Base-by-base conservation (phyloP, 2,113 vertebrate genomes). In the Australoheros scitulus region DNA sequence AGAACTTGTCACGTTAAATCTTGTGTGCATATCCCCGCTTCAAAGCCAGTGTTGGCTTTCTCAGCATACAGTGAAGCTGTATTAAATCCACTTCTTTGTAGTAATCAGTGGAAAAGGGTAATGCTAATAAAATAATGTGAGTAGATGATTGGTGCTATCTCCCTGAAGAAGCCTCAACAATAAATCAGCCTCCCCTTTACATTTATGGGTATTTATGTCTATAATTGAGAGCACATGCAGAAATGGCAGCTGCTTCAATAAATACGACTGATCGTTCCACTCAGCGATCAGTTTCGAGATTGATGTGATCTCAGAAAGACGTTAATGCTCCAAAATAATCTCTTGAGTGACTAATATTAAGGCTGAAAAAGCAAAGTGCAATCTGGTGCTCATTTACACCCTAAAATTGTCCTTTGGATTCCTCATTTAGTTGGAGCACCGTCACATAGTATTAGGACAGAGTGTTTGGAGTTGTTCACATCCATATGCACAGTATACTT, bases 141-240 rank as follows among this genome's bases (percentile, higher is more conserved):
- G 92, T 95, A 95, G 95, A 95, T 96, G 94, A 93, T 92, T 94
- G 95, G 93, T 91, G 91, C 84, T 79, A 61, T 89, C 92, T 92
- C 94, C 89, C 93, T 84, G 91, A 84, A 63, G 85, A 89, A 94
- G 93, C 94, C 94, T 90, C 88, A 64, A 93, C 92, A 92, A 89
- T 94, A 94, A 94, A 97, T 96, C 95, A 50, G 2, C 55, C 94
- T 50, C 92, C 87, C 92, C 84, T 96, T 94, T 94, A 85, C 89
- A 83, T 95, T 80, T 57, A 76, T 81, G 82, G 34, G 76, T 50
- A 50, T 70, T 70, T 50, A 50, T 87, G 82, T 91, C 92, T 91
- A 77, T 96, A 96, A 97, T 96, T 94, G 83, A 91, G 94, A 96
- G 93, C 94, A 93, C 88, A 87, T 92, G 77, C 87, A 90, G 93